These are phyloP conservation scores for Boloria selene DNA, from an alignment of 2,888 invertebrate genomes.

Conservation along the genomic window DNA sequence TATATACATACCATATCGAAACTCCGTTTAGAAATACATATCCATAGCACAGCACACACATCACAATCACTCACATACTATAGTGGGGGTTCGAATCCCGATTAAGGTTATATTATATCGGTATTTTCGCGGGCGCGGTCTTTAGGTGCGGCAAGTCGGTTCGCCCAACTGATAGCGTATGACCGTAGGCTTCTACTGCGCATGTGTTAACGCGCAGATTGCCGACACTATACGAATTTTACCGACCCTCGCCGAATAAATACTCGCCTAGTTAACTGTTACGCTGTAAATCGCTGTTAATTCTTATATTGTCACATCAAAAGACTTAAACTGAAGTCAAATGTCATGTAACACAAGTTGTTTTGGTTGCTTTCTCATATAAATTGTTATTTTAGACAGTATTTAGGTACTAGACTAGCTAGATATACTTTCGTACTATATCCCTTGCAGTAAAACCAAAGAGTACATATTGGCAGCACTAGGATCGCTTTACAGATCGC, in stretches of 20 bases:
- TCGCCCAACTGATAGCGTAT: conserved; percentile 67
- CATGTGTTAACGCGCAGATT: conserved; percentile 67
- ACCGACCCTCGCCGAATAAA: conserved; percentile 53
- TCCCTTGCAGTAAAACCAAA: no score
- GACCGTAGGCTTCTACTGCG: conserved; percentile 63
- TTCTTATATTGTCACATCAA: conserved; percentile 63
- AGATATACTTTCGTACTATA: no score
- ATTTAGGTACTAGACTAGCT: no score
- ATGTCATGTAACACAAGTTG: no score
- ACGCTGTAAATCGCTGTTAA: conserved; percentile 73
- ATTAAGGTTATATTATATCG: not conserved
- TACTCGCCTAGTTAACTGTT: conserved; percentile 69
- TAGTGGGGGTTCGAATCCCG: conserved; percentile 6
- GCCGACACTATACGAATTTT: conserved; percentile 38
- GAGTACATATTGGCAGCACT: no score
- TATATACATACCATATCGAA: conserved; percentile 58
- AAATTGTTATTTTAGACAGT: no score
- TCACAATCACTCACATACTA: conserved; percentile 40
- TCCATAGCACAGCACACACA: conserved; percentile 52
- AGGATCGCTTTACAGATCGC: no score
- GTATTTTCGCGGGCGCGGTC: conserved; percentile 59
- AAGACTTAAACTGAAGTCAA: no score
- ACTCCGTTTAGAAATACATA: conserved; percentile 53
- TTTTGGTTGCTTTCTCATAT: no score
- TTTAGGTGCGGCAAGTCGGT: conserved; percentile 61